These are phyloP conservation scores for Manis crassicaudata DNA, from an alignment of 2,797 vertebrate species.

Conservation along the genomic window DNA sequence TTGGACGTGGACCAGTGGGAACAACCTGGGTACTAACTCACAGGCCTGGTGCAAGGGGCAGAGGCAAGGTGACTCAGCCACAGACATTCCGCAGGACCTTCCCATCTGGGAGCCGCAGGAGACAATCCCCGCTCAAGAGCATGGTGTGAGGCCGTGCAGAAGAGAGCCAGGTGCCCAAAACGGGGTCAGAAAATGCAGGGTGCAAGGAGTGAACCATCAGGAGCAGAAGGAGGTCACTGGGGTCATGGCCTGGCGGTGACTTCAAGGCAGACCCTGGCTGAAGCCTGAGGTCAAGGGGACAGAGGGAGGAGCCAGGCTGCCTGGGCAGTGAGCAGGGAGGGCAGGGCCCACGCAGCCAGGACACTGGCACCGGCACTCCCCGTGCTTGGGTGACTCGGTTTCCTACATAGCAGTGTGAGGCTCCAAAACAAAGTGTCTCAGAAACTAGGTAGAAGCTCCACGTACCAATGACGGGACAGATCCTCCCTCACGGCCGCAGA, in stretches of 20 bases:
- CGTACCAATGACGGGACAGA: not conserved
- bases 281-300: too few relatives aligned
- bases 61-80: too few relatives aligned
- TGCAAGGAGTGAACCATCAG: not conserved
- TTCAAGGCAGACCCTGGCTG: not conserved
- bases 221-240: not conserved
- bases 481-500: too few relatives aligned
- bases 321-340: not conserved
- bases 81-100: not conserved
- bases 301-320: not conserved
- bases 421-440: not conserved
- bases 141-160: not conserved
- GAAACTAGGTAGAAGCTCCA: not conserved
- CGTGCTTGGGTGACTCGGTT: not conserved
- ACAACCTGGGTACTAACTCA: not conserved
- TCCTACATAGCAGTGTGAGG: not conserved
- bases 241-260: too few relatives aligned
- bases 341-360: too few relatives aligned
- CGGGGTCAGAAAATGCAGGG: not conserved
- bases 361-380: too few relatives aligned
- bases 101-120: not conserved
- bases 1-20: not conserved
- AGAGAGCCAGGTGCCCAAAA: not conserved
- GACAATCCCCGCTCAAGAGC: not conserved
- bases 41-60: not conserved